Base-by-base conservation (phyloP, 2,888 invertebrate genomes). In the Himalopsyche anomala region DNA sequence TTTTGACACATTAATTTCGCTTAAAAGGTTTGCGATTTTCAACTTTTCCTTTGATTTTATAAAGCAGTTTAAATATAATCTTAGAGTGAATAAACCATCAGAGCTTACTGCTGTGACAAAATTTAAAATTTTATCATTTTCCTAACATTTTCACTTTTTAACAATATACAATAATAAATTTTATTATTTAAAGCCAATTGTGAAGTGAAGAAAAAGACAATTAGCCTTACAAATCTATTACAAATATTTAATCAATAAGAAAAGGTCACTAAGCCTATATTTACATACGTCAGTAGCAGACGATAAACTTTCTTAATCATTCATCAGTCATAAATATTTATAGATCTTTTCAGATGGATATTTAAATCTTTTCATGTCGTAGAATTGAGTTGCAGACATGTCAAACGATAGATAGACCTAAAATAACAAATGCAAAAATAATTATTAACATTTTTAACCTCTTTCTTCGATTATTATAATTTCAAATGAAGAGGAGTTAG, bases 201-300 rank as follows among this genome's bases (percentile, higher is more conserved):
- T 74, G 74, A 74, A 74, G 74, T 74, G 74, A 74, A 74, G 74
- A 74, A 74, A 74, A 36, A 74, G 74, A 74, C 74, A 74, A 74
- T 74, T 74, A 74, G 74, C 74, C 74, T 74, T 74, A 74, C 36
- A 74, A 74, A 74, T 36, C 74, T 74, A 74, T 74, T 38, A 38
- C 38, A 74, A 74, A 12, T 74, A 38, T 74, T 74, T 36, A 74
- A 74, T 74, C 36, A 28, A 74, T 36, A 74, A 74, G 74, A 74
- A 38, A 74, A 74, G 74, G 74, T 74, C 36, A 36, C 74, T 74
- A 74, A 62, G 74, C 36, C 74, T 74, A 74, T 74, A 74, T 74
- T 36, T 74, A 74, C 74, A 74, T 12, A 12, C 74, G 36, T 74
- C 36, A 74, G 36, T 74, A 74, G 74, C 28, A 15, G 36, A 74